A percentile compares a stretch with the other conserved stretches of the same genome.
Evolutionary conservation across 2,888 invertebrate genomes (phyloP).

Genomic region (Julus scandinavius): DNA sequence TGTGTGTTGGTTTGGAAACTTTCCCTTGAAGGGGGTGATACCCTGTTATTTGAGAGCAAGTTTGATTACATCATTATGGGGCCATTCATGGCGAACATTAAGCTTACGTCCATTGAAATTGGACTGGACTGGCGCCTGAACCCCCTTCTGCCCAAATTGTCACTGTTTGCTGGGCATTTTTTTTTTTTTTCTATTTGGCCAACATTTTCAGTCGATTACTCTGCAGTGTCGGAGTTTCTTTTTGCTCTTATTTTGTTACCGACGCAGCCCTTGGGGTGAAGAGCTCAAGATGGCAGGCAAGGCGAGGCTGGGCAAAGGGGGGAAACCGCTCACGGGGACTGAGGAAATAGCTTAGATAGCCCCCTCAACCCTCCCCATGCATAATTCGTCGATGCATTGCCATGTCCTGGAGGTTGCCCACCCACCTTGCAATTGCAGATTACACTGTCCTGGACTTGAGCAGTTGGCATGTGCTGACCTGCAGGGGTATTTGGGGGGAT

Average conservation of each 20-base stretch:
- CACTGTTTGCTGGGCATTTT: background rate
- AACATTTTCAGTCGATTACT: background rate
- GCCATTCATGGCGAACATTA: background rate
- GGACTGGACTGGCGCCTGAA: background rate
- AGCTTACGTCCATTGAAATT: background rate
- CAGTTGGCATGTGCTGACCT: conserved; percentile 30
- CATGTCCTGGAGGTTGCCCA: background rate
- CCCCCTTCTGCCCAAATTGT: background rate
- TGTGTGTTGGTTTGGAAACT: background rate
- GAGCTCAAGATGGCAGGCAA: conserved; percentile 1
- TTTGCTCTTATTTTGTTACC: background rate
- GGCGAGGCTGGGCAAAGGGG: conserved; percentile 24
- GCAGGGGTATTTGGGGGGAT: conserved; percentile 28
- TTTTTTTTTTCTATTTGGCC: background rate
- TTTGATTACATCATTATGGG: background rate
- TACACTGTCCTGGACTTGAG: background rate
- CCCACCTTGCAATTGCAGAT: background rate
- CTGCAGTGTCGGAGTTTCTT: background rate
- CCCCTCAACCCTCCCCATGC: conserved; percentile 35
- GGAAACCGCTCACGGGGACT: background rate
- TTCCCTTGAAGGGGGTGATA: background rate
- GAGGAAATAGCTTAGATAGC: background rate
- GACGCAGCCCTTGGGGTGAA: conserved; percentile 17
- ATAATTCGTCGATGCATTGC: conserved; percentile 24
- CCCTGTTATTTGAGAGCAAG: conserved; percentile 12